These are phyloP conservation scores for Eupsilia transversa DNA, from an alignment of 2,888 invertebrate species.

Conservation along the genomic window DNA sequence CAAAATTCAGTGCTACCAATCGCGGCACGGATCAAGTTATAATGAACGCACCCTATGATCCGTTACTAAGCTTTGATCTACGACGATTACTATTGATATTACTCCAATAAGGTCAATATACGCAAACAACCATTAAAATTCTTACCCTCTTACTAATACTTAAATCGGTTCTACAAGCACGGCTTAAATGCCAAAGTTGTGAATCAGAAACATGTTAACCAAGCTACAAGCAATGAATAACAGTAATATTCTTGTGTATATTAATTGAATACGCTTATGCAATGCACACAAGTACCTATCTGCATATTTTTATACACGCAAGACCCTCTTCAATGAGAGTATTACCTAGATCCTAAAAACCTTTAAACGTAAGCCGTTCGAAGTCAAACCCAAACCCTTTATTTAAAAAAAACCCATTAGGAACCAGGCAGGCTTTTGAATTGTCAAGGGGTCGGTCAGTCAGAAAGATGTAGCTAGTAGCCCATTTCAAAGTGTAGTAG, in stretches of 20 bases:
- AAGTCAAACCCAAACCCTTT: too few species aligned
- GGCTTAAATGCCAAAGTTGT: constrained; percentile 9
- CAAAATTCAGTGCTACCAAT: too few species aligned
- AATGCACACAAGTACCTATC: background rate
- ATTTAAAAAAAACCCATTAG: too few species aligned
- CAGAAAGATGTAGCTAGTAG: too few species aligned
- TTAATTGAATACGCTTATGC: background rate
- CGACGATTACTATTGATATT: background rate
- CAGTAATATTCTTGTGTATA: constrained; percentile 5
- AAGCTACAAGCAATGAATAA: background rate
- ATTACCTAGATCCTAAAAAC: background rate
- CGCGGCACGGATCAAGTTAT: too few species aligned
- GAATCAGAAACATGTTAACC: constrained; percentile 23
- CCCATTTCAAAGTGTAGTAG: background rate
- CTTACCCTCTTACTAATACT: constrained; percentile 3
- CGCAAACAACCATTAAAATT: constrained; percentile 16
- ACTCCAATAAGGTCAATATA: constrained; percentile 8
- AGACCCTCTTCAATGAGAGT: background rate
- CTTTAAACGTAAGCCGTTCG: background rate
- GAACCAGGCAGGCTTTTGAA: too few species aligned
- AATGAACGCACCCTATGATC: too few species aligned
- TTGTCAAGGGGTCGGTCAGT: too few species aligned
- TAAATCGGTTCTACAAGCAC: background rate
- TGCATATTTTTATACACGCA: background rate
- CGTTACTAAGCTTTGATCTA: constrained; percentile 10